Evolutionary conservation across 2,888 invertebrate species (phyloP), one percentile per base, ranked within the genome.

Genomic region (Eilema caniola): DNA sequence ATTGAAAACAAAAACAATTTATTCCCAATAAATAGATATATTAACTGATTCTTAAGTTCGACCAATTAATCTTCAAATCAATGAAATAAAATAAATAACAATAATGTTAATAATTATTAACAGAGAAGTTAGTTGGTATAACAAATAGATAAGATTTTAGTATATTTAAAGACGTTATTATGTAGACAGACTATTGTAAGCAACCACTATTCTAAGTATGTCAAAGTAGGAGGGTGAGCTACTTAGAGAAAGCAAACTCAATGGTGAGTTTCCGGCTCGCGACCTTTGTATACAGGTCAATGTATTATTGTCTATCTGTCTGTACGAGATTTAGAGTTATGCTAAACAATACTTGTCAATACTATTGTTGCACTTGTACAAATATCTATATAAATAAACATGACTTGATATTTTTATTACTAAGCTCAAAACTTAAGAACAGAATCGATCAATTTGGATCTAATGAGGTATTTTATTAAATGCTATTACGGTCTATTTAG

Each of bases 201-300:
- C 72, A 64, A 77, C 70, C 67, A 73, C 57, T 78, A 73, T 77
- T 67, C 72, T 53, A 28, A 64, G 47, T 74, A 66, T 72, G 75
- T 75, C 78, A 68, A 83, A 75, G 85, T 85, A 83, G 76, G 74
- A 76, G 83, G 80, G 79, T 78, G 86, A 83, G 88, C 78, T 70
- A 80, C 81, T 77, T 82, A 77, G 75, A 86, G 81, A 85, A 85
- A 85, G 84, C 85, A 74, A 71, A 75, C 80, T 83, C 79, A 78
- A 72, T 78, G 73, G 78, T 84, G 84, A 80, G 85, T 81, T 86
- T 88, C 86, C 88, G 88, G 87, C 88, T 84, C 86, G 81, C 88
- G 92, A 92, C 91, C 92, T 90, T 85, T 85, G 81, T 84, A 86
- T 86, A 88, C 89, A 78, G 91, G 90, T 90, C 91, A 91, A 86